Base-by-base conservation (phyloP, 2,888 invertebrate genomes). In the Pseudoips prasinana region DNA sequence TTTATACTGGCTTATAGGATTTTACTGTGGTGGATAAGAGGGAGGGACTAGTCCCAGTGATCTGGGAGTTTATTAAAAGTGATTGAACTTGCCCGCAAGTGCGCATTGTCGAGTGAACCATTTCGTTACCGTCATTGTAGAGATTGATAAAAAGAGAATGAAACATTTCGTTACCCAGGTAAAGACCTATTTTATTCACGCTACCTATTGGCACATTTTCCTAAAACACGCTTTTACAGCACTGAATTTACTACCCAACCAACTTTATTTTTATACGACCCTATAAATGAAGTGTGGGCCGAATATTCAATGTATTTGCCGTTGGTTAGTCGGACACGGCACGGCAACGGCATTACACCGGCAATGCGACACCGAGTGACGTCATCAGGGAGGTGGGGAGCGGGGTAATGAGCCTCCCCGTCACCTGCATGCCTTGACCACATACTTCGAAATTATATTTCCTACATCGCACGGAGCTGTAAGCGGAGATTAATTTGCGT, bases 291-390 rank as follows among this genome's bases (percentile, higher is more conserved):
- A 33, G 18, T 29, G 19, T 32, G 30, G 25, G 30, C 25, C 14
- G 20, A n/a, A n/a, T 20, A 22, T 40, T 36, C 29, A 26, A 35
- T 25, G 31, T 43, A 33, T 46, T 39, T 36, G 35, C 17, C 27
- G 30, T 31, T 25, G 31, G 29, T 42, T 39, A 18, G 26, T 29
- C 26, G 28, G 33, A 32, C 22, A 36, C 33, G 42, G 35, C 40
- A 34, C 37, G 38, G 40, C 28, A 39, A 29, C 39, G 49, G 52
- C 52, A 59, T 50, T 60, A 64, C 72, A 20, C 20, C 20, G 58
- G 75, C 77, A 78, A 61, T 78, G 77, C 77, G 77, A 73, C 77
- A 77, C 52, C 62, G 50, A 49, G 33, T 77, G 77, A 78, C 77
- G 77, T 76, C 75, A 76, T 46, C 20, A n/a, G 7, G 7, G 7